These are phyloP conservation scores for Rhamnusium bicolor DNA, from an alignment of 2,888 invertebrate genomes.

Conservation along the genomic window DNA sequence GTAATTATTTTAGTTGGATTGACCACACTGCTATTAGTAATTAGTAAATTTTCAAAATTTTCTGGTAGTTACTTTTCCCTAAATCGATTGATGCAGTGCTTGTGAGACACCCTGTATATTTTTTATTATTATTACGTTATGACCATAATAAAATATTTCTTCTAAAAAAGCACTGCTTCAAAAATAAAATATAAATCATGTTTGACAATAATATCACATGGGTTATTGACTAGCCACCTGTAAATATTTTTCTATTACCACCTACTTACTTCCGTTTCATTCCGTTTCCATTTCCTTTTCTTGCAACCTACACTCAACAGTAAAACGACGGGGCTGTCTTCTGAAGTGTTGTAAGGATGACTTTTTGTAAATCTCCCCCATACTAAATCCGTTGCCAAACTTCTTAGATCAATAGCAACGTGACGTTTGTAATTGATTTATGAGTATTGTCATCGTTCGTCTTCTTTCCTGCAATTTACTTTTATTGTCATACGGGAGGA, in stretches of 20 bases:
- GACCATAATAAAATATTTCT: too few species aligned
- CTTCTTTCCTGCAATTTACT: conserved; percentile 46
- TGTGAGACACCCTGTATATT: too few species aligned
- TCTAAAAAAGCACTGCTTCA: too few species aligned
- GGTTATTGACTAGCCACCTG: conserved; percentile 6
- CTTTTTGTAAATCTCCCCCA: neutral
- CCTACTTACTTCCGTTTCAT: neutral
- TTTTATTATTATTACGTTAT: too few species aligned
- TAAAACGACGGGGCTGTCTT: neutral
- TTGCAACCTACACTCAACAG: neutral
- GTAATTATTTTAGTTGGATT: too few species aligned
- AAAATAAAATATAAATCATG: too few species aligned
- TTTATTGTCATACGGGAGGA: conserved; percentile 36
- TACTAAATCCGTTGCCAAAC: conserved; percentile 22
- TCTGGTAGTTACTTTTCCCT: too few species aligned
- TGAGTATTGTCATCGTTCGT: conserved; percentile 53
- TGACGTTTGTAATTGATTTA: conserved; percentile 58
- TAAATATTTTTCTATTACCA: conserved; percentile 1
- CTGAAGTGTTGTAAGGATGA: neutral
- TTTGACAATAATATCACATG: neutral
- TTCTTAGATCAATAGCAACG: conserved; percentile 48
- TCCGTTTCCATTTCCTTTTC: conserved; percentile 20
- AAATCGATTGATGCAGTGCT: too few species aligned
- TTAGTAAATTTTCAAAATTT: too few species aligned
- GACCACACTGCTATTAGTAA: too few species aligned